Evolutionary conservation across 2,797 vertebrate species (phyloP), one percentile per base, ranked within the genome.

Genomic region (Tokudaia tokunoshimensis): DNA sequence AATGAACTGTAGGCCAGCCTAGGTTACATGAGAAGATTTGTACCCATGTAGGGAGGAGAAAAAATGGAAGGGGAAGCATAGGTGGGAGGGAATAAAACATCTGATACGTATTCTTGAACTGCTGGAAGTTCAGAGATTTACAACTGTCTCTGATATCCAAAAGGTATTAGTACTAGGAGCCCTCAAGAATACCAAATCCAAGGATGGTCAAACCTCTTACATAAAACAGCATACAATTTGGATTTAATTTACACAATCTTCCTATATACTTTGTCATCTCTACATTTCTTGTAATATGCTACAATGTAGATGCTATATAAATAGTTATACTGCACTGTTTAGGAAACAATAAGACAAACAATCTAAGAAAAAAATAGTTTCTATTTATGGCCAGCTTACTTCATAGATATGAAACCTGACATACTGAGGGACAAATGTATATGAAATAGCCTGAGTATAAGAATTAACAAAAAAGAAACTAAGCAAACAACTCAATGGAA

Each of bases 31-130:
- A 20, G 70, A n/a, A 44, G 34, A 41, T 52, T 6, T 81, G 50
- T 29, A 52, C 52, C 31, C 31, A 79, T 26, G 19, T 4, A 17
- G 57, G n/a, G 14, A 26, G 17, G 13, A 65, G 59, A 52, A 50
- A 13, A 52, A 13, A 70, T 41, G 24, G 24, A 52, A 70, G 22
- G 61, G 34, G 31, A 95, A 82, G 37, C 15, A 52, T 57, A 74
- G 80, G 61, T 67, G 11, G 19, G 29, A 50, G 55, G 93, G 80
- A 84, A 87, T 26, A 67, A 52, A 92, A 93, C n/a, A 88, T 78
- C 96, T 81, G 26, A 92, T 19, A 85, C 4, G 75, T 79, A 94
- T 85, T 95, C n/a, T 90, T 94, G 87, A 93, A 89, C 31, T 29
- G 89, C 26, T 83, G 13, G 31, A 89, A 11, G 29, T 88, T 52